Base-by-base conservation (phyloP, 2,888 invertebrate species). In the Petrophora chlorosata region DNA sequence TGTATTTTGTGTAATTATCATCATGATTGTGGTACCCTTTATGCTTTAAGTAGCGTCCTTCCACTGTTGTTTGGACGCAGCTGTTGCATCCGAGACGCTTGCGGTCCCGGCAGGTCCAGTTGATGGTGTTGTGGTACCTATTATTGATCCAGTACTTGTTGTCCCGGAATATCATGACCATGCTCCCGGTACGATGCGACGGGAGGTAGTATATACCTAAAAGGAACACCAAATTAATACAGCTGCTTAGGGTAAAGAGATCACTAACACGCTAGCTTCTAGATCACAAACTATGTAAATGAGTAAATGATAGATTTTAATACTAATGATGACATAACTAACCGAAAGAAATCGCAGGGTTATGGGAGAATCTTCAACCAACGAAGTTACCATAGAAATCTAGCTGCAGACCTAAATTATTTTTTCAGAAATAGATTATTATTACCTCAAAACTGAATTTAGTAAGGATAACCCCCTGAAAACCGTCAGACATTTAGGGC, bases 81-180 rank as follows among this genome's bases (percentile, higher is more conserved):
- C 88, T 87, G 67, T 76, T 85, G 67, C 90, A 90, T 0, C 90
- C 90, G 0, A 88, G 63, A 0, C 87, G 66, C 52, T 90, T 89
- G 10, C 89, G 70, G 40, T 90, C 90, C 45, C 87, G 70, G 60
- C 90, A 90, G 0, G 90, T 90, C 90, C 90, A 90, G 45, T 90
- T 90, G 13, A 90, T 90, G 0, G 90, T 90, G 59, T 89, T 89
- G 65, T 88, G 89, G 43, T 90, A 90, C 5, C 89, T 74, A 41
- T 90, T 90, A 65, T 90, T 90, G 59, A 90, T 87, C 90, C 90
- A 90, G 51, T 84, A 90, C 60, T 90, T 90, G 70, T 90, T 90
- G 59, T 90, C 89, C 49, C 88, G 85, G 68, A 79, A 90, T 62
- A 90, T 90, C 39, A 90, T 69, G 23, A 90, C 89, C 88, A 89